Percentiles rank a stretch among this genome's conserved stretches.
phyloP scores from a whole-genome alignment of 2,888 invertebrate genomes.

The Tetranychus piercei region DNA sequence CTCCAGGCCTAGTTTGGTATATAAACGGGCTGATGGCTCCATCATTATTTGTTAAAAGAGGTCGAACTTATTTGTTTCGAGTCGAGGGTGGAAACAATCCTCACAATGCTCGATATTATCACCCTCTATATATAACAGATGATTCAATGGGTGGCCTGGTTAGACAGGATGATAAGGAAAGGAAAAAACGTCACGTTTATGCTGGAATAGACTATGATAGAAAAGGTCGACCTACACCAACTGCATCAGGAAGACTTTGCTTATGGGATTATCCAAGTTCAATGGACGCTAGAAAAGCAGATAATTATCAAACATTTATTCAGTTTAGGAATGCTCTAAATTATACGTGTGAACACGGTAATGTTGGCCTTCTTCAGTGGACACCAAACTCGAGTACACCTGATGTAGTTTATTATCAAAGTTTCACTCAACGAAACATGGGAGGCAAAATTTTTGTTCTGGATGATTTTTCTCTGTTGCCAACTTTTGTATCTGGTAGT shows the following conservation, averaged over 20 bases:
- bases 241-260: slow-evolving; percentile 49
- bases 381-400: slow-evolving; percentile 79
- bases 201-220: slow-evolving; percentile 55
- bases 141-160: slow-evolving; percentile 66
- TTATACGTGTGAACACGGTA: slow-evolving; percentile 48
- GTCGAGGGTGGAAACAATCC: slow-evolving; percentile 70
- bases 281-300: slow-evolving; percentile 56
- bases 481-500: not conserved
- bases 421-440: slow-evolving; percentile 81
- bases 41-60: slow-evolving; percentile 65
- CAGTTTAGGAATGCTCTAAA: slow-evolving; percentile 60
- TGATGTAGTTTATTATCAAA: slow-evolving; percentile 62
- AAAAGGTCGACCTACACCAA: slow-evolving; percentile 42
- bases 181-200: slow-evolving; percentile 31
- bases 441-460: slow-evolving; percentile 82
- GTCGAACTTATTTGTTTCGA: slow-evolving; percentile 59
- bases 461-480: slow-evolving; percentile 42
- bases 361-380: slow-evolving; percentile 52
- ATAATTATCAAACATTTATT: slow-evolving; percentile 55
- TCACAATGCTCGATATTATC: slow-evolving; percentile 51
- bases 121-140: slow-evolving; percentile 70
- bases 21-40: slow-evolving; percentile 74
- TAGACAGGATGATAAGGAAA: slow-evolving; percentile 48
- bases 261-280: slow-evolving; percentile 45
- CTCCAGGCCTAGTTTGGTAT: slow-evolving; percentile 61